phyloP scores from a whole-genome alignment of 1,140 invertebrate genomes.

The Leucophenga varia region DNA sequence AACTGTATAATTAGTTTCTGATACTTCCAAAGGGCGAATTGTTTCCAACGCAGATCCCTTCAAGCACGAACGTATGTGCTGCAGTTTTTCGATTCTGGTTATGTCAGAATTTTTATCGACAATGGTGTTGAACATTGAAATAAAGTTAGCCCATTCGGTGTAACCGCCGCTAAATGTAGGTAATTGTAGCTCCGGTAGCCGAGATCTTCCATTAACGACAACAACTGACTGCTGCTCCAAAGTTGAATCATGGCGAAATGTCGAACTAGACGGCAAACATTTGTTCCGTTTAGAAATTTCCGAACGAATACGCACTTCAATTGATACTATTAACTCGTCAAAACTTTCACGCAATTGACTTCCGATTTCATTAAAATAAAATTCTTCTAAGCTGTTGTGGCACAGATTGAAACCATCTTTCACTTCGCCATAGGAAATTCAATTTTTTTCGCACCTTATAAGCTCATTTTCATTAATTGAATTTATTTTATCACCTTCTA shows the following conservation, averaged over 20 bases:
- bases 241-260: background rate
- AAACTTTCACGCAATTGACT: background rate
- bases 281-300: background rate
- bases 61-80: too few species aligned
- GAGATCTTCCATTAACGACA: too few species aligned
- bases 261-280: background rate
- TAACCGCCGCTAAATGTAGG: too few species aligned
- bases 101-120: conserved; percentile 1
- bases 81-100: conserved; percentile 4
- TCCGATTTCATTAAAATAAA: background rate
- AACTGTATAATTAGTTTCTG: conserved; percentile 3
- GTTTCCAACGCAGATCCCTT: conserved; percentile 3
- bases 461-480: background rate
- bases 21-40: background rate
- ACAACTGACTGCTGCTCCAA: background rate
- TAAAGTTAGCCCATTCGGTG: conserved; percentile 4
- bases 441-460: background rate
- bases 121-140: conserved; percentile 1
- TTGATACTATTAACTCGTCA: background rate
- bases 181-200: too few species aligned
- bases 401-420: background rate
- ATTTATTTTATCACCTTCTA: background rate
- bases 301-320: background rate
- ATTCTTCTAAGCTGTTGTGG: background rate
- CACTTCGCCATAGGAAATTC: background rate